Evolutionary conservation across 2,797 vertebrate genomes (phyloP).

Genomic region (Pogoniulus pusillus): DNA sequence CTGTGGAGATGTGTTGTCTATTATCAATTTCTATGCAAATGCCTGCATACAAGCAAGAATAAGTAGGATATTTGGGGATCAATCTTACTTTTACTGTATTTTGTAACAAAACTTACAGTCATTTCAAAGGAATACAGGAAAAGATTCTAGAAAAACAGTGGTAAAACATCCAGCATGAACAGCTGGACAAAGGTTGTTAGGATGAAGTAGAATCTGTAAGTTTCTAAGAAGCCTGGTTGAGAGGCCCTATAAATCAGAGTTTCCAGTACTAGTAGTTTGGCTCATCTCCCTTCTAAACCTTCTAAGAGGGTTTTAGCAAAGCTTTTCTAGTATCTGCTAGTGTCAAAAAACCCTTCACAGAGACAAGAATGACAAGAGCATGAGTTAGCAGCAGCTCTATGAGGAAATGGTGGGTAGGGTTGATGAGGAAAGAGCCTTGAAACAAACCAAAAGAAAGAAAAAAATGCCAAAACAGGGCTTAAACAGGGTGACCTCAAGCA

Average conservation of each 20-base stretch:
- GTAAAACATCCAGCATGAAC: background rate
- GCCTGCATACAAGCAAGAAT: background rate
- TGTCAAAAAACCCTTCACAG: background rate
- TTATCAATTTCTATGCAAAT: constrained; percentile 29
- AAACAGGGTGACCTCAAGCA: background rate
- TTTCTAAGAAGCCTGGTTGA: background rate
- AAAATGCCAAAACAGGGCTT: background rate
- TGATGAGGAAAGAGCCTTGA: background rate
- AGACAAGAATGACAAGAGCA: background rate
- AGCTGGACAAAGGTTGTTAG: background rate
- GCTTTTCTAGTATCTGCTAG: background rate
- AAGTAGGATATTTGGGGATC: background rate
- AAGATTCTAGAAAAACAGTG: background rate
- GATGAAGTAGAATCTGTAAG: background rate
- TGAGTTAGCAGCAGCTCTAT: background rate
- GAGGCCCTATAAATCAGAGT: background rate
- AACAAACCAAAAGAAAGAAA: background rate
- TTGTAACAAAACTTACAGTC: background rate
- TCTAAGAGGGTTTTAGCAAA: background rate
- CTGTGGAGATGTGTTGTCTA: background rate
- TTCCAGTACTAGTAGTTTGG: background rate
- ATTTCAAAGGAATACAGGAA: background rate
- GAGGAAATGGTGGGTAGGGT: background rate
- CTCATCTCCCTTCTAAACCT: background rate
- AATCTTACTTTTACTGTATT: background rate